These are phyloP conservation scores for Mormyrus iriodes DNA, from an alignment of 2,113 vertebrate genomes.

Conservation along the genomic window DNA sequence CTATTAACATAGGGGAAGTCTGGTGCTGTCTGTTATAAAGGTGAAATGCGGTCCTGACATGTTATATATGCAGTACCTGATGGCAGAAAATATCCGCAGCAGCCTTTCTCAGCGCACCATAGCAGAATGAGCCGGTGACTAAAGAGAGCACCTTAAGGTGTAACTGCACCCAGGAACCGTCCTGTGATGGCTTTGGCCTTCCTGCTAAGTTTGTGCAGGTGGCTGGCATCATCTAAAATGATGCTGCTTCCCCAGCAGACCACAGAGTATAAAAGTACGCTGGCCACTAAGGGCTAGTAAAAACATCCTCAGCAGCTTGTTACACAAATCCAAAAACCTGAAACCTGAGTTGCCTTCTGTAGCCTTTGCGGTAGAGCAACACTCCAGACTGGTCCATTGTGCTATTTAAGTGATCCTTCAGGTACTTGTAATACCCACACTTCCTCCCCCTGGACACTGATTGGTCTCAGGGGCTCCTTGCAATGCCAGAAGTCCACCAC, in stretches of 20 bases:
- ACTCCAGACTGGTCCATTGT: not conserved
- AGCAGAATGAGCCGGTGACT: too few relatives aligned
- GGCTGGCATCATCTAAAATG: not conserved
- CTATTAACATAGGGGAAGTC: too few relatives aligned
- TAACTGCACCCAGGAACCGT: not conserved
- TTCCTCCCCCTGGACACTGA: not conserved
- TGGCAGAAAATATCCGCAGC: too few relatives aligned
- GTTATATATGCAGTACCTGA: too few relatives aligned
- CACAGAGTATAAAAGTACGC: not conserved
- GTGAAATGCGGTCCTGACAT: too few relatives aligned
- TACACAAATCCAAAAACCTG: not conserved
- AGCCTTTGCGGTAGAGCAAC: not conserved
- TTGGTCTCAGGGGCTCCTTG: not conserved
- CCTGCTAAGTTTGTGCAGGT: not conserved
- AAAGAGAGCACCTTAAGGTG: too few relatives aligned
- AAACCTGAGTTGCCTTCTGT: not conserved
- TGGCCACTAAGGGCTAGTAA: not conserved
- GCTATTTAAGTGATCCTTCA: not conserved
- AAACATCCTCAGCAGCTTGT: not conserved
- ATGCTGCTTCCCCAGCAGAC: not conserved
- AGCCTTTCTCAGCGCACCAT: too few relatives aligned
- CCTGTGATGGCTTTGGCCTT: not conserved
- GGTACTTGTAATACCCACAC: not conserved
- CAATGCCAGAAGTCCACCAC: not conserved
- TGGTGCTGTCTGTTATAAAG: too few relatives aligned